A percentile compares a stretch with the other conserved stretches of the same genome.
These are phyloP conservation scores for Mya arenaria DNA, from an alignment of 1,140 invertebrate genomes.

Conservation along the genomic window DNA sequence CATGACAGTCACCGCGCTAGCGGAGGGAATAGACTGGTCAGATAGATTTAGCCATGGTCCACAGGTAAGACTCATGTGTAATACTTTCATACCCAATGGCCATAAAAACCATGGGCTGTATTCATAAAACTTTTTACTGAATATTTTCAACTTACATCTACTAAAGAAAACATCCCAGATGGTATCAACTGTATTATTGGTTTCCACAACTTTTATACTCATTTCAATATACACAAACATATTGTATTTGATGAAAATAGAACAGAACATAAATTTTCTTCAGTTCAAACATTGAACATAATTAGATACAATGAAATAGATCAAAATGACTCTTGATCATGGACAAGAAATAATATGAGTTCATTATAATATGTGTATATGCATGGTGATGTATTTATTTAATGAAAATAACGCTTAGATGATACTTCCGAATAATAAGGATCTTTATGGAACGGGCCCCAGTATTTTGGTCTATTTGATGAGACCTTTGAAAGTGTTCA, in stretches of 20 bases:
- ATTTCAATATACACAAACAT: too few relatives aligned
- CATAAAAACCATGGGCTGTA: background rate
- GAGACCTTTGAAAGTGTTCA: too few relatives aligned
- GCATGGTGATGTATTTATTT: too few relatives aligned
- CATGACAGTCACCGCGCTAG: slow-evolving; percentile 73
- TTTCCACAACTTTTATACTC: background rate
- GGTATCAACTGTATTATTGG: background rate
- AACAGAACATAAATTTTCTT: too few relatives aligned
- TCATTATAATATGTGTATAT: too few relatives aligned
- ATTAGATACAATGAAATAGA: background rate
- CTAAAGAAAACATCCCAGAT: background rate
- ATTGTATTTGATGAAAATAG: background rate
- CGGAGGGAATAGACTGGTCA: slow-evolving; percentile 66
- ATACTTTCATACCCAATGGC: background rate
- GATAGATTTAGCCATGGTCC: slow-evolving; percentile 80
- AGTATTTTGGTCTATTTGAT: too few relatives aligned
- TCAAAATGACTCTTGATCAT: too few relatives aligned
- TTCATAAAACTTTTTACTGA: background rate
- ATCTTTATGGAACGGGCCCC: too few relatives aligned
- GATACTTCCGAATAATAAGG: too few relatives aligned
- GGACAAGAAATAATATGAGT: too few relatives aligned
- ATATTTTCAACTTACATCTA: background rate
- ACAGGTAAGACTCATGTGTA: slow-evolving; percentile 68
- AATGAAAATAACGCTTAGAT: too few relatives aligned
- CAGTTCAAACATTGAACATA: background rate